Evolutionary conservation across 2,888 invertebrate species (phyloP).

Genomic region (Platycnemis pennipes): DNA sequence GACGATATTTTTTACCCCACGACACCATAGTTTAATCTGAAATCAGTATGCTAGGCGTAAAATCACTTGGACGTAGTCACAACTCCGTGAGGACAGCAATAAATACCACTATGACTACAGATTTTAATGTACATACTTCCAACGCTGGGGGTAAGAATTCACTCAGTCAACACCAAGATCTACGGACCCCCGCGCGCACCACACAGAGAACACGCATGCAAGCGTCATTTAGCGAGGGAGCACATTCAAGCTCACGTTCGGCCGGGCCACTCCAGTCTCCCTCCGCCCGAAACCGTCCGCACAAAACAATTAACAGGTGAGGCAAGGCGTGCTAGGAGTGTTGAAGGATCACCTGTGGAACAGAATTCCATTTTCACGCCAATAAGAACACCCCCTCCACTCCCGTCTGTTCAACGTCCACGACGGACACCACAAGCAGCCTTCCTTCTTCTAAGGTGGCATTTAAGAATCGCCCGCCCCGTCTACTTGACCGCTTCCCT

Average conservation of each 20-base stretch:
- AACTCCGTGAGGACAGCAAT: too few species aligned
- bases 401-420: not conserved
- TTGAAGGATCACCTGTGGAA: conserved; percentile 65
- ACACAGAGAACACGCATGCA: not conserved
- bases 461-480: not conserved
- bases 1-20: too few species aligned
- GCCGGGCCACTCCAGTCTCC: not conserved
- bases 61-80: too few species aligned
- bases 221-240: not conserved
- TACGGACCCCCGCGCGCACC: not conserved
- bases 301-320: conserved; percentile 58
- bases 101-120: too few species aligned
- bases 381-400: not conserved
- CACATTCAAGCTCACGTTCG: not conserved
- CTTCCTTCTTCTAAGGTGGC: not conserved
- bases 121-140: too few species aligned
- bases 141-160: too few species aligned
- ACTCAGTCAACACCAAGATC: not conserved
- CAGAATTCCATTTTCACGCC: conserved; percentile 60
- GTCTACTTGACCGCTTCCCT: not conserved
- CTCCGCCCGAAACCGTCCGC: not conserved
- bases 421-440: not conserved
- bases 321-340: conserved; percentile 15
- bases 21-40: too few species aligned
- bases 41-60: too few species aligned